Evolutionary conservation across 1,140 invertebrate genomes (phyloP), one percentile per base, ranked within the genome.

Genomic region (Aethina tumida): DNA sequence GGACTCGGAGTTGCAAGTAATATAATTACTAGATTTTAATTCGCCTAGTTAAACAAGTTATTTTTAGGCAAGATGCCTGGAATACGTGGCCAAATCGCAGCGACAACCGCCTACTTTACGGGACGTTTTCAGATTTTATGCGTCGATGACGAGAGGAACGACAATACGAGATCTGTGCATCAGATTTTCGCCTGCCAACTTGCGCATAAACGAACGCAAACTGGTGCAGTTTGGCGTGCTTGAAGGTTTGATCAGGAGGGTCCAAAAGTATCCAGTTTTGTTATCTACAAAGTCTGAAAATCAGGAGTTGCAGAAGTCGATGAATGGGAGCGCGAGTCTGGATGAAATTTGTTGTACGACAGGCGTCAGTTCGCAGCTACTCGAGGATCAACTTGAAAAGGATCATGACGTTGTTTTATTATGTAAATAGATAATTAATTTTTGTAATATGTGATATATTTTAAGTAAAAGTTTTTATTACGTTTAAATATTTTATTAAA

Each of bases 181-280:
- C 37, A 70, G 89, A 27, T 67, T 81, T 49, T 81, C 82, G 65
- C 84, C 85, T 6, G 74, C 81, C 41, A 71, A 72, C 38, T 62
- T 86, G 37, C 62, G 70, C 39, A 81, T 90, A 39, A 82, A 90
- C 52, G 81, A 90, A 47, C 66, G 86, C n/a, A 82, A 80, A 50
- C 69, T 97, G n/a, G 76, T 96, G 1, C 83, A 90, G 53, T 96
- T 93, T 69, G 90, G 90, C 1, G 62, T 93, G 20, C 73, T 94
- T 35, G 81, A 94, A 59, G 83, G 81, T 0, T 67, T 94, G 9
- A 81, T 96, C 39, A 73, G 85, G 25, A 73, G 88, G 49, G 72
- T 96, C 4, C 79, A 90, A 42, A 86, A 87, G 59, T 83, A 83
- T 56, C 78, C 77, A 5, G 67, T 79, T 7, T 69, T 69, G 41